phyloP scores from a whole-genome alignment of 2,888 invertebrate species.

The Hypomecis punctinalis region DNA sequence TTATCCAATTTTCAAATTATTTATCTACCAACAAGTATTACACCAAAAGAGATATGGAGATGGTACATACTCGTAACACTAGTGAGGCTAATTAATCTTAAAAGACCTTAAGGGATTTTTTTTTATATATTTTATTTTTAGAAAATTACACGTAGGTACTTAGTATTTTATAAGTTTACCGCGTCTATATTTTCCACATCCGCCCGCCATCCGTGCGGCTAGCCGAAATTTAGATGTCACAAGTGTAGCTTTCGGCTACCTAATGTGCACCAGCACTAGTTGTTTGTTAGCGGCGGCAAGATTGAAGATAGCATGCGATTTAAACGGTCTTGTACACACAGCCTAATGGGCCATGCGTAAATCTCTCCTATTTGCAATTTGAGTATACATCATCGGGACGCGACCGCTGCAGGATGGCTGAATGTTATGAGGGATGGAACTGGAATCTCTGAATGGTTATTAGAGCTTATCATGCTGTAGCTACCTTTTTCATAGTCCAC shows the following conservation, averaged over 20 bases:
- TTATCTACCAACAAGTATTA: too few relatives aligned
- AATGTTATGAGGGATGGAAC: constrained; percentile 5
- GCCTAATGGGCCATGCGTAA: constrained; percentile 50
- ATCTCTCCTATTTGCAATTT: constrained; percentile 46
- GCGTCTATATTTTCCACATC: constrained; percentile 33
- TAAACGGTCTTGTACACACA: constrained; percentile 66
- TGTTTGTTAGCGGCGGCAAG: constrained; percentile 78
- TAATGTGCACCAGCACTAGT: constrained; percentile 67
- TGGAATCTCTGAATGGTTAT: constrained; percentile 16
- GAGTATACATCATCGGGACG: constrained; percentile 44
- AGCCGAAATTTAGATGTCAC: constrained; percentile 84
- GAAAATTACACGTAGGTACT: background rate
- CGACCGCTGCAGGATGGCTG: constrained; percentile 10
- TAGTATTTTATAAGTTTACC: constrained; percentile 13
- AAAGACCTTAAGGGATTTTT: too few relatives aligned
- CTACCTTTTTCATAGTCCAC: background rate
- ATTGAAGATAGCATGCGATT: constrained; percentile 79
- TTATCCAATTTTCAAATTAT: too few relatives aligned
- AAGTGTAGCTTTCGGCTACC: constrained; percentile 78
- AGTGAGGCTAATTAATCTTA: too few relatives aligned
- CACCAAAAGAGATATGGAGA: too few relatives aligned
- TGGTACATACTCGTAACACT: too few relatives aligned
- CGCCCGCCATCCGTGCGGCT: constrained; percentile 64
- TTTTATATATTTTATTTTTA: background rate
- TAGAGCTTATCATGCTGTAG: constrained; percentile 15